Base-by-base conservation (phyloP, 1,140 invertebrate genomes). In the Hetaerina americana region DNA sequence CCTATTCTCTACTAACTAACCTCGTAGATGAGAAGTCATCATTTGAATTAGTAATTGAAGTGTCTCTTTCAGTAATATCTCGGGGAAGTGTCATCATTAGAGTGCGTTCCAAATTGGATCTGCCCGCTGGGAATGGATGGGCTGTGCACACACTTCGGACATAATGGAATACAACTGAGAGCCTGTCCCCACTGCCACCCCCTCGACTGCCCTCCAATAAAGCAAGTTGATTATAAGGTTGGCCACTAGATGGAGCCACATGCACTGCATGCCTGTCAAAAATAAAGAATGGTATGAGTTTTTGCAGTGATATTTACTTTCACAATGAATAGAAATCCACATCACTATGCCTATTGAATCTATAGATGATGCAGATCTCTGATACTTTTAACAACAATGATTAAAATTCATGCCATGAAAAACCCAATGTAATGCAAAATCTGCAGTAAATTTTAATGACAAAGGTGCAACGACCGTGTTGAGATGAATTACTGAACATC, bases 141-240 rank as follows among this genome's bases (percentile, higher is more conserved):
- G 89, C 87, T 5, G 94, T 90, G 27, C 90, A 87, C 70, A 94
- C 85, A 71, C 90, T 91, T 68, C 92, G 85, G 27, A 92, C 88
- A 80, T 95, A 93, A 81, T 92, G 90, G 81, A 92, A 94, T 27
- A 93, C 89, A 2, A 91, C 91, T 31, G 88, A 88, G 71, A 95
- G 83, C 78, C 90, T 89, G 76, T 93, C 88, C n/a, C 90, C 91
- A 57, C 90, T 86, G 6, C 90, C 89, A 69, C 90, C 90, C n/a
- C 90, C 91, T 57, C 90, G 86, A 6, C 90, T 89, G 69, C 90
- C 90, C 79, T 92, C 89, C 66, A 95, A 80, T 49, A 95, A 84
- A 26, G 92, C 92, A 76, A 94, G 80, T 81, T 94, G 92, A 81
- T 95, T 95, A 79, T 95, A 95, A 0, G 92, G 92, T 78, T 95